phyloP scores from a whole-genome alignment of 1,140 invertebrate genomes.

The Camponotus floridanus region DNA sequence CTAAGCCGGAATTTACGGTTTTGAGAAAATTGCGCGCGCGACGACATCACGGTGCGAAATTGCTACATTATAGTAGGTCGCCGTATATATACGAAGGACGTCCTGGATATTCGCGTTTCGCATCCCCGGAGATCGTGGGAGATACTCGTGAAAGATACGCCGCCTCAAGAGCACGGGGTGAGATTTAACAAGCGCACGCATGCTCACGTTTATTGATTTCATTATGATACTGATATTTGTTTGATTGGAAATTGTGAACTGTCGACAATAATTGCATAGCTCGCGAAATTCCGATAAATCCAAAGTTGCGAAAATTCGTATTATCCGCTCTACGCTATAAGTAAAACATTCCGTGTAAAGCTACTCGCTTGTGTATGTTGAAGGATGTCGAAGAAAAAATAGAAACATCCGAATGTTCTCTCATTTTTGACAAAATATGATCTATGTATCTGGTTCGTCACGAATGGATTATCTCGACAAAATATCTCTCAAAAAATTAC shows the following conservation, averaged over 20 bases:
- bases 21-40: constrained; percentile 33
- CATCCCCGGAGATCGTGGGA: not conserved
- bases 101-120: not conserved
- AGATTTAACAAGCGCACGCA: constrained; percentile 46
- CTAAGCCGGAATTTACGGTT: constrained; percentile 52
- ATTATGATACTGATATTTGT: constrained; percentile 36
- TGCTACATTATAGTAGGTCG: not conserved
- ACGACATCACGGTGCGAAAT: constrained; percentile 19
- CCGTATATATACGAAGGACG: not conserved
- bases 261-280: constrained; percentile 39
- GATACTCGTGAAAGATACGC: not conserved
- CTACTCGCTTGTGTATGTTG: not conserved
- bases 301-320: constrained; percentile 20
- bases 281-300: constrained; percentile 32
- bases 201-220: constrained; percentile 54
- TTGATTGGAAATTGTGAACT: constrained; percentile 41
- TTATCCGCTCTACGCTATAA: not conserved
- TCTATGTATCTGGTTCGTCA: not conserved
- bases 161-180: not conserved
- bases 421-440: not conserved
- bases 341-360: not conserved
- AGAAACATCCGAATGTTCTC: not conserved
- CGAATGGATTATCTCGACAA: not conserved
- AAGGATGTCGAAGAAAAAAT: not conserved
- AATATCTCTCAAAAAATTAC: not conserved